phyloP scores from a whole-genome alignment of 2,888 invertebrate genomes.

The Glaucopsyche alexis region DNA sequence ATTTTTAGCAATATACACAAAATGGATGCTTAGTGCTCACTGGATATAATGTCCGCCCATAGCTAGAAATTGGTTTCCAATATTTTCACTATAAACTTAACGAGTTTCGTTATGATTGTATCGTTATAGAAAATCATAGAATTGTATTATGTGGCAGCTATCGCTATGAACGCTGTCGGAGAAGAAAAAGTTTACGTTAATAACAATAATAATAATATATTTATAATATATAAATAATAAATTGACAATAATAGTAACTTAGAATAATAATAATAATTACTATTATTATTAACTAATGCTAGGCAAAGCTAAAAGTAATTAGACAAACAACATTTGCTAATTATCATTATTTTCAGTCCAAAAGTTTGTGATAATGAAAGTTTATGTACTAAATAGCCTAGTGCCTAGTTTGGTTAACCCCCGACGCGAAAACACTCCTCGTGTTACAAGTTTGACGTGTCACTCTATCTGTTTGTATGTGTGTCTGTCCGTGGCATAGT shows the following conservation, averaged over 20 bases:
- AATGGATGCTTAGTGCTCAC: not conserved
- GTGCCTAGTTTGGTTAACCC: too few relatives aligned
- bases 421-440: too few relatives aligned
- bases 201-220: not conserved
- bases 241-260: not conserved
- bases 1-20: not conserved
- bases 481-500: too few relatives aligned
- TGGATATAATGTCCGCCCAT: not conserved
- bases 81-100: slow-evolving; percentile 17
- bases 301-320: too few relatives aligned
- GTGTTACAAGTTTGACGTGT: too few relatives aligned
- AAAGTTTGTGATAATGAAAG: too few relatives aligned
- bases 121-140: slow-evolving; percentile 3
- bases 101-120: slow-evolving; percentile 17
- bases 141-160: not conserved
- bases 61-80: slow-evolving; percentile 12
- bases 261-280: not conserved
- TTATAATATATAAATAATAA: too few relatives aligned
- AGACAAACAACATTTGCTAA: too few relatives aligned
- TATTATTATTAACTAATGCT: too few relatives aligned
- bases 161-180: not conserved
- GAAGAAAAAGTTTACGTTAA: not conserved
- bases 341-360: too few relatives aligned
- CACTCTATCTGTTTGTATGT: too few relatives aligned
- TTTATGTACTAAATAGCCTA: too few relatives aligned